Conservation (phyloP, 2,113 vertebrate genomes). For the Engraulis encrasicolus region DNA sequence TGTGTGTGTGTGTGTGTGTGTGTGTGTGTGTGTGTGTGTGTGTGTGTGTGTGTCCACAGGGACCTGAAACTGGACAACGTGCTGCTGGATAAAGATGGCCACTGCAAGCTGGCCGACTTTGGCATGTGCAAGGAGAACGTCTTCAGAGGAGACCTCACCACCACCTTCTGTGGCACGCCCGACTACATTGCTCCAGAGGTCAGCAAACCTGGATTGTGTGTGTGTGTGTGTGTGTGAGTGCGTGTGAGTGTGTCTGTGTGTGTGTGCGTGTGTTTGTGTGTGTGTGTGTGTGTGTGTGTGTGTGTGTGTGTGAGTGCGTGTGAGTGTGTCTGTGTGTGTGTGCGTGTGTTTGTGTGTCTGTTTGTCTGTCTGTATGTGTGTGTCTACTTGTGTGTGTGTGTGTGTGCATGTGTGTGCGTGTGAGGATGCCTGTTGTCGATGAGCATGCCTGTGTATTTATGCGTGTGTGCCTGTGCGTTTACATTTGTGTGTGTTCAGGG, state of each 20-base stretch:
- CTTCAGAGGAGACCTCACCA: slow-evolving; percentile 80
- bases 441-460: too few species aligned
- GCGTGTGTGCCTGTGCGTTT: too few species aligned
- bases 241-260: neutral
- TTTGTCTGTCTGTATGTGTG: too few species aligned
- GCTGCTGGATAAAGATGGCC: slow-evolving; percentile 92
- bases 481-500: too few species aligned
- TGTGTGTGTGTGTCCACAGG: slow-evolving; percentile 66
- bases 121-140: slow-evolving; percentile 98
- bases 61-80: slow-evolving; percentile 98
- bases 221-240: neutral
- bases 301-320: neutral
- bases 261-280: neutral
- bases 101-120: slow-evolving; percentile 98
- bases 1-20: too few species aligned
- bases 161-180: slow-evolving; percentile 95
- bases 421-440: too few species aligned
- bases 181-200: slow-evolving; percentile 99
- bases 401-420: neutral
- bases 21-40: too few species aligned
- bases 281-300: neutral
- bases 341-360: neutral
- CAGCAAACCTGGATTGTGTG: slow-evolving; percentile 32
- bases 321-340: neutral
- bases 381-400: neutral